Evolutionary conservation across 2,113 vertebrate species (phyloP).

Genomic region (Ahaetulla prasina): DNA sequence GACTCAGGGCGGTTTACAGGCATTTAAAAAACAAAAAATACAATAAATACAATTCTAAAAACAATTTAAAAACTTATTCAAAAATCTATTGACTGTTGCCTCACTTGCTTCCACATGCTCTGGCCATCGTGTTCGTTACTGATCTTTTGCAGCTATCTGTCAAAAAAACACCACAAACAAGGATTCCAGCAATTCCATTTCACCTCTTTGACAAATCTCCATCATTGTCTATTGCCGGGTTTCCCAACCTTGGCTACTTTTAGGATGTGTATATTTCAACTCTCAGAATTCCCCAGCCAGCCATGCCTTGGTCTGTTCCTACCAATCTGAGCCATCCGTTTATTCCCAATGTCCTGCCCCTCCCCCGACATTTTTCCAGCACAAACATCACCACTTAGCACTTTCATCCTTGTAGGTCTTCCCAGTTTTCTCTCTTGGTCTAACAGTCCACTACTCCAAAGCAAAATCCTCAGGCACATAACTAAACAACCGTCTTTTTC

Average conservation of each 20-base stretch:
- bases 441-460: not conserved
- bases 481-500: not conserved
- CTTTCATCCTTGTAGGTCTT: not conserved
- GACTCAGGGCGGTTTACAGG: no score
- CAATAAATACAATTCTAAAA: no score
- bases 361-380: not conserved
- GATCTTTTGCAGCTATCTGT: not conserved
- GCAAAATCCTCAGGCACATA: not conserved
- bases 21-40: no score
- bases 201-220: not conserved
- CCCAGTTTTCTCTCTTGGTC: not conserved
- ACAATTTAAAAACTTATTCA: no score
- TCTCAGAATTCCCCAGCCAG: not conserved
- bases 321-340: not conserved
- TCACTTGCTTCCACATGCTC: not conserved
- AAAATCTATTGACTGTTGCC: not conserved
- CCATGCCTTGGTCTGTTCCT: not conserved
- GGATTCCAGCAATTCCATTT: not conserved
- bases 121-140: not conserved
- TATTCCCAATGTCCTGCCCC: not conserved
- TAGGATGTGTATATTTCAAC: not conserved
- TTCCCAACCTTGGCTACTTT: not conserved
- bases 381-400: not conserved
- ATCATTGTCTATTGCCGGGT: not conserved
- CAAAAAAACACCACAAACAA: not conserved